A percentile compares a stretch with the other conserved stretches of the same genome.
phyloP scores from a whole-genome alignment of 2,888 invertebrate genomes.

The Calameuta filiformis region DNA sequence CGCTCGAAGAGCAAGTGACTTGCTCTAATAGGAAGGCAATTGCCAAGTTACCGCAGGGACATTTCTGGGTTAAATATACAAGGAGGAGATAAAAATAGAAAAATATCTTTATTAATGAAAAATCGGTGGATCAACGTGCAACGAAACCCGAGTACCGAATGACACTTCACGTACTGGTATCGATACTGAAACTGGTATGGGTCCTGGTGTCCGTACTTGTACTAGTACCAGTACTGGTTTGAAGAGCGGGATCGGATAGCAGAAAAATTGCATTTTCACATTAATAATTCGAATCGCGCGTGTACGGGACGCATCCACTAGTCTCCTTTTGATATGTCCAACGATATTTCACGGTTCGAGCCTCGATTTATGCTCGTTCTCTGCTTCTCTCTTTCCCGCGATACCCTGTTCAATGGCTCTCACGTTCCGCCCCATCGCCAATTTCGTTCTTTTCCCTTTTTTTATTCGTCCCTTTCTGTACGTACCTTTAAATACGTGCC shows the following conservation, averaged over 20 bases:
- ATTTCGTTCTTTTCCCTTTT: neutral
- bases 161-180: neutral
- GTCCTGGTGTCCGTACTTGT: neutral
- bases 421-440: neutral
- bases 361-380: neutral
- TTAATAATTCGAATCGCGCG: conserved; percentile 8
- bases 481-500: conserved; percentile 1
- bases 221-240: neutral
- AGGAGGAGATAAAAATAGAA: neutral
- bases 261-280: conserved; percentile 4
- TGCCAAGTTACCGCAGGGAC: neutral
- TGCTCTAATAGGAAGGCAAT: neutral
- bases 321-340: neutral
- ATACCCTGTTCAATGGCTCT: neutral
- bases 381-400: neutral
- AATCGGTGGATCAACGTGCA: neutral
- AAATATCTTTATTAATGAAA: neutral
- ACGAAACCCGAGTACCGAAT: neutral
- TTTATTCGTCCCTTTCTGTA: neutral
- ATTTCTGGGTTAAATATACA: neutral
- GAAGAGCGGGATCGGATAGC: neutral
- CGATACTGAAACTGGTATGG: neutral
- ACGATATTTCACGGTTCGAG: conserved; percentile 6
- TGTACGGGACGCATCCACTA: conserved; percentile 3
- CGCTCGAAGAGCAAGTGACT: neutral